phyloP scores from a whole-genome alignment of 2,113 vertebrate genomes.

The Heptranchias perlo region DNA sequence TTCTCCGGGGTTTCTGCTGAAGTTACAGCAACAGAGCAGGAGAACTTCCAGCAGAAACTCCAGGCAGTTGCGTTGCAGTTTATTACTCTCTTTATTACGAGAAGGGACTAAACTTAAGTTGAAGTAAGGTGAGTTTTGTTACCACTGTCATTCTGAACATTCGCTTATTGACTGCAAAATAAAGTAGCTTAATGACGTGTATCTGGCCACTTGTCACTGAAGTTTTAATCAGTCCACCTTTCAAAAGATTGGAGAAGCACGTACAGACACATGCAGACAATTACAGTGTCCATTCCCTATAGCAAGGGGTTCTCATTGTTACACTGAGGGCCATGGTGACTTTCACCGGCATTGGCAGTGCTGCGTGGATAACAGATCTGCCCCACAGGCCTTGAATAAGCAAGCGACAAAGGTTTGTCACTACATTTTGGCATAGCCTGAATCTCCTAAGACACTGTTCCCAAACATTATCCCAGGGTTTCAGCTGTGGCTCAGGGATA shows the following conservation, averaged over 20 bases:
- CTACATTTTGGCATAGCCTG: no score
- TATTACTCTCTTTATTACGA: no score
- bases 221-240: background rate
- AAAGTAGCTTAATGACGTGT: no score
- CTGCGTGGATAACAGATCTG: background rate
- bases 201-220: background rate
- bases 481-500: no score
- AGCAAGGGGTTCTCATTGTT: background rate
- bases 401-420: no score
- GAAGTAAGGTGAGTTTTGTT: background rate
- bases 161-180: background rate
- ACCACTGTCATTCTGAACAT: background rate
- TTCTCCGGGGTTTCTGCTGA: no score
- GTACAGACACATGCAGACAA: background rate
- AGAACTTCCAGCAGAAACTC: no score
- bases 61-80: no score
- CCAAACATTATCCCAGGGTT: no score
- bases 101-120: background rate
- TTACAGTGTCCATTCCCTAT: background rate
- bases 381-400: background rate
- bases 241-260: background rate
- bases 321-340: background rate
- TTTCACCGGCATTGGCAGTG: background rate
- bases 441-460: no score
- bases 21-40: no score